Conservation (phyloP, 2,888 invertebrate genomes). For the Stenolophus ochropezus region DNA sequence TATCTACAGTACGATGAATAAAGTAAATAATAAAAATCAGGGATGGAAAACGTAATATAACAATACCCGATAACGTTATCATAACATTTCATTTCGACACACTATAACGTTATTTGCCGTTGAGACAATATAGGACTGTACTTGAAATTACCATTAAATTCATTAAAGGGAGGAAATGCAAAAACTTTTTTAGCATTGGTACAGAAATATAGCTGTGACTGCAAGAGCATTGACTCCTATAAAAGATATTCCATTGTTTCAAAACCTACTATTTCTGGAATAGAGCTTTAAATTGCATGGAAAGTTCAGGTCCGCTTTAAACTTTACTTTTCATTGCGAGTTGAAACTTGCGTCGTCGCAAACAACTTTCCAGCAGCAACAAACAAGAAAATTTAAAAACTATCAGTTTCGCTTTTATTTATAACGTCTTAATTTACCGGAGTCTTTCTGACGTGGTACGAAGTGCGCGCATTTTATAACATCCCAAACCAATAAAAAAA, state of each 20-base stretch:
- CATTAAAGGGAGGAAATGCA: too few species aligned
- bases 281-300: neutral
- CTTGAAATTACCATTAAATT: too few species aligned
- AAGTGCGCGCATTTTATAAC: conserved; percentile 16
- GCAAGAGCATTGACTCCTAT: neutral
- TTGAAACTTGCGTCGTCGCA: neutral
- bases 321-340: neutral
- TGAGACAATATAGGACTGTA: too few species aligned
- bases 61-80: too few species aligned
- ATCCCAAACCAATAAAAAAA: conserved; percentile 25
- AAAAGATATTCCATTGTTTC: neutral
- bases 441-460: conserved; percentile 2
- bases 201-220: neutral
- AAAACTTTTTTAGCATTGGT: neutral
- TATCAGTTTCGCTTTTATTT: conserved; percentile 35
- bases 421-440: conserved; percentile 18
- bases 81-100: too few species aligned
- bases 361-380: conserved; percentile 4
- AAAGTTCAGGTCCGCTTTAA: neutral
- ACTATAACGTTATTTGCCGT: too few species aligned
- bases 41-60: too few species aligned
- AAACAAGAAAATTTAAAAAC: conserved; percentile 16
- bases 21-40: too few species aligned
- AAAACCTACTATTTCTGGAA: neutral
- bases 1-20: too few species aligned